Percentiles rank a stretch among this genome's conserved stretches.
These are phyloP conservation scores for Premnoplex brunnescens DNA, from an alignment of 2,797 vertebrate species.

Conservation along the genomic window DNA sequence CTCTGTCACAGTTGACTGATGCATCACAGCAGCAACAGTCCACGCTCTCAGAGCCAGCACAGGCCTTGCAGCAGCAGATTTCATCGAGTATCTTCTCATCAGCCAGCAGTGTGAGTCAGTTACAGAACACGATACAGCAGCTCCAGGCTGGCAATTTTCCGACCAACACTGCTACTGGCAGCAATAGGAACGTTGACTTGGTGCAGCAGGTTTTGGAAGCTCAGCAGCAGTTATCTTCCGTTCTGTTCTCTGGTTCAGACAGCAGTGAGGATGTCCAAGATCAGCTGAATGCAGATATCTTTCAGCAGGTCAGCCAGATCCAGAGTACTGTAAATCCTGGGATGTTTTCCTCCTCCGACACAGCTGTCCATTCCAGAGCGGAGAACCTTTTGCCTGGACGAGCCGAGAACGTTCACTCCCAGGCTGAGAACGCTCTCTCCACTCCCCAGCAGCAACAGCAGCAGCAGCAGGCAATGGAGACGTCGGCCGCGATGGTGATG, in stretches of 20 bases:
- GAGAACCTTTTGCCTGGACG: conserved; percentile 78
- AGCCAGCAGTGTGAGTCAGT: conserved; percentile 85
- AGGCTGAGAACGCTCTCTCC: conserved; percentile 74
- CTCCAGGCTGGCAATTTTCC: conserved; percentile 90
- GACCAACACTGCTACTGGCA: conserved; percentile 72
- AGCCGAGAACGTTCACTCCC: conserved; percentile 78
- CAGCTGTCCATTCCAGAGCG: conserved; percentile 72
- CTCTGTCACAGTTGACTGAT: conserved; percentile 84
- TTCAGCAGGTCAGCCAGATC: conserved; percentile 84
- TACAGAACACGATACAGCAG: conserved; percentile 93
- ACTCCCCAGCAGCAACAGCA: conserved; percentile 82
- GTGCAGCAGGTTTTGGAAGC: conserved; percentile 90
- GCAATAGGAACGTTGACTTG: conserved; percentile 79
- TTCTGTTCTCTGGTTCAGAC: conserved; percentile 87
- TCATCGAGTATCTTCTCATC: conserved; percentile 84
- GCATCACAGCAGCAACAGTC: conserved; percentile 77
- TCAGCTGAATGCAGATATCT: conserved; percentile 90
- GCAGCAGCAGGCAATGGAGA: conserved; percentile 79
- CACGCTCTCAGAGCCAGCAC: conserved; percentile 75
- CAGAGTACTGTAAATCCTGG: conserved; percentile 74
- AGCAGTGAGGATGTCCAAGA: conserved; percentile 89
- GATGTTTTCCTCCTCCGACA: conserved; percentile 77
- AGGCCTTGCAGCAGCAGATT: conserved; percentile 82
- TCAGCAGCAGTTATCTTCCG: conserved; percentile 87
- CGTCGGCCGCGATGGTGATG: conserved; percentile 82